Evolutionary conservation across 2,797 vertebrate genomes (phyloP), one percentile per base, ranked within the genome.

Genomic region (Hydrocynus forskahlii): DNA sequence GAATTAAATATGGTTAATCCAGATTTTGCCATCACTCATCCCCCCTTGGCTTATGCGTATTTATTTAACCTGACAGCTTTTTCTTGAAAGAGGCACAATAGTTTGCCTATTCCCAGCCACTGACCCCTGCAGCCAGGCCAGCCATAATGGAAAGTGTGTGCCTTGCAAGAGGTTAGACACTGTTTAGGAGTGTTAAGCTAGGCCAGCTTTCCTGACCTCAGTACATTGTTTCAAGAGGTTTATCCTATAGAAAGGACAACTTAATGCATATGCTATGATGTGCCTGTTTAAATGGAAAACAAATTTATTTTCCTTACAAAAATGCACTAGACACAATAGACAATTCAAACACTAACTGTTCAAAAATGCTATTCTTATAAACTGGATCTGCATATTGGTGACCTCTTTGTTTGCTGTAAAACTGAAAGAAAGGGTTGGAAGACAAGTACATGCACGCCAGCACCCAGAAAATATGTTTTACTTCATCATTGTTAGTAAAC

Each of bases 41-140:
- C 48, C 52, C 75, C 52, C 45, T 68, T 60, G 21, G 17, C 54
- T 79, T 67, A 64, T 84, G 81, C 75, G 75, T 84, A 84, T 83
- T 85, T 75, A 76, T 83, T 88, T 85, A 90, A 85, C 85, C 86
- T 88, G 85, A 89, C 86, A 89, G 91, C 74, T 89, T 86, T 86
- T 83, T 89, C 79, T 63, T 79, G 62, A 76, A 79, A 81, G 84
- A 84, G 79, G 77, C 85, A 92, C 89, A 89, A 89, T 82, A 84
- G 79, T 66, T 48, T 60, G 80, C 83, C 64, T 89, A 74, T 91
- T 88, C 88, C 80, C 76, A 84, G 57, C 82, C 86, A 68, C 64
- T 89, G 88, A 91, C 88, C 89, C 88, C 76, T 89, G 82, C 80
- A 81, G 74, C 73, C 78, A 59, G 85, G 80, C 86, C 80, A 66